phyloP scores from a whole-genome alignment of 2,888 invertebrate species.

The Cylindroiulus punctatus region DNA sequence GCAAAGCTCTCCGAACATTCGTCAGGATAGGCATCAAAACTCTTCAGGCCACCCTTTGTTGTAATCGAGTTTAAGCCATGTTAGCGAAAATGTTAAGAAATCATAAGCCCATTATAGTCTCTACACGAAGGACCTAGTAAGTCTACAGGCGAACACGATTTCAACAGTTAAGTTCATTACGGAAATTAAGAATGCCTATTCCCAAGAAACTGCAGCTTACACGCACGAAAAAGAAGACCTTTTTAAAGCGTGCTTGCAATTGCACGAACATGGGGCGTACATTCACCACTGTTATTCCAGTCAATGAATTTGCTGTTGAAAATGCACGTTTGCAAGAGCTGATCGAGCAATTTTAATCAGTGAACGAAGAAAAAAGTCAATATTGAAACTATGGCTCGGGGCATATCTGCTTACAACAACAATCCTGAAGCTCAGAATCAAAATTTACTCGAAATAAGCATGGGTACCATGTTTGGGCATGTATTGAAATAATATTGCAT shows the following conservation, averaged over 20 bases:
- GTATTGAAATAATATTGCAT: too few species aligned
- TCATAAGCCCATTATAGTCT: constrained; percentile 15
- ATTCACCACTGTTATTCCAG: background rate
- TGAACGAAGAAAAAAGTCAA: background rate
- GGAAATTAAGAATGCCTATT: background rate
- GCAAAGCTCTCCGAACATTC: background rate
- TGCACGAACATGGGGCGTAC: background rate
- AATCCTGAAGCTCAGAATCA: background rate
- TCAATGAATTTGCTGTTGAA: background rate
- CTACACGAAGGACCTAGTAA: background rate
- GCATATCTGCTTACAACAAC: background rate
- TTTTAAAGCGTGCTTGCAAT: background rate
- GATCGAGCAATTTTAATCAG: background rate
- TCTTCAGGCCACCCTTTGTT: background rate
- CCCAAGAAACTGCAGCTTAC: background rate
- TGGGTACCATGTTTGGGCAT: too few species aligned
- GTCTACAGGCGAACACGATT: background rate
- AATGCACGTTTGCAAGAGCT: background rate
- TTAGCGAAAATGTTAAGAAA: constrained; percentile 8
- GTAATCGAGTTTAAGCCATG: background rate
- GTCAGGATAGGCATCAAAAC: background rate
- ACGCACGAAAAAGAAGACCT: background rate
- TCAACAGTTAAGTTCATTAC: background rate
- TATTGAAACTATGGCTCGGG: background rate
- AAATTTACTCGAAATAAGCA: too few species aligned